These are phyloP conservation scores for Atta texana DNA, from an alignment of 1,140 invertebrate species.

Conservation along the genomic window DNA sequence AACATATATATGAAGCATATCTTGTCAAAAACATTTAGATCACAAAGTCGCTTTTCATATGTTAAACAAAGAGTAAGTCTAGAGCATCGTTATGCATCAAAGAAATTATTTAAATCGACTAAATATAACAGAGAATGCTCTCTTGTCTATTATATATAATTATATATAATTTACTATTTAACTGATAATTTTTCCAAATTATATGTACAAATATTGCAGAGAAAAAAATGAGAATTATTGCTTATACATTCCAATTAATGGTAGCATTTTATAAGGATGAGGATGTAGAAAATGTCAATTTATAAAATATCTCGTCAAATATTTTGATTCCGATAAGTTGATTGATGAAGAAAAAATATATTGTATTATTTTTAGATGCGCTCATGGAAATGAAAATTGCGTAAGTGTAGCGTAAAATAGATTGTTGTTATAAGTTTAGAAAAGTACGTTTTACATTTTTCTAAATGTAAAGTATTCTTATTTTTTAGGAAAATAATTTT, in stretches of 20 bases:
- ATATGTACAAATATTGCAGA: constrained; percentile 45
- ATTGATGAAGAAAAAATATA: neutral
- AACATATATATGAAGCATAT: constrained; percentile 47
- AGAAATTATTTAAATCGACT: constrained; percentile 40
- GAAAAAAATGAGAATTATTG: constrained; percentile 23
- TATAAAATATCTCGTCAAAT: constrained; percentile 11
- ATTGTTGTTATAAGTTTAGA: neutral
- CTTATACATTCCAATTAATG: constrained; percentile 53
- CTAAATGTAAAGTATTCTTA: neutral
- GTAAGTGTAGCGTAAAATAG: neutral
- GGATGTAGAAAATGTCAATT: constrained; percentile 28
- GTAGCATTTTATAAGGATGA: constrained; percentile 46
- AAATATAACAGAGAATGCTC: constrained; percentile 17
- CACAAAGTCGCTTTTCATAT: constrained; percentile 58
- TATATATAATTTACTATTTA: constrained; percentile 48
- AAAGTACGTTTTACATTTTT: constrained; percentile 9
- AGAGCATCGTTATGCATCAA: constrained; percentile 24
- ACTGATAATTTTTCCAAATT: constrained; percentile 54
- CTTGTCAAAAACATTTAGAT: constrained; percentile 35
- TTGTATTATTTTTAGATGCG: constrained; percentile 22
- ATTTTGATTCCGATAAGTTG: constrained; percentile 16
- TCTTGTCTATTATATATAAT: constrained; percentile 33
- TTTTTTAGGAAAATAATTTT: neutral
- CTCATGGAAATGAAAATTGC: neutral
- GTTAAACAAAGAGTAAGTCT: constrained; percentile 43